Percentiles rank a stretch among this genome's conserved stretches.
Evolutionary conservation across 2,113 vertebrate species (phyloP).

Genomic region (Beaufortia kweichowensis): DNA sequence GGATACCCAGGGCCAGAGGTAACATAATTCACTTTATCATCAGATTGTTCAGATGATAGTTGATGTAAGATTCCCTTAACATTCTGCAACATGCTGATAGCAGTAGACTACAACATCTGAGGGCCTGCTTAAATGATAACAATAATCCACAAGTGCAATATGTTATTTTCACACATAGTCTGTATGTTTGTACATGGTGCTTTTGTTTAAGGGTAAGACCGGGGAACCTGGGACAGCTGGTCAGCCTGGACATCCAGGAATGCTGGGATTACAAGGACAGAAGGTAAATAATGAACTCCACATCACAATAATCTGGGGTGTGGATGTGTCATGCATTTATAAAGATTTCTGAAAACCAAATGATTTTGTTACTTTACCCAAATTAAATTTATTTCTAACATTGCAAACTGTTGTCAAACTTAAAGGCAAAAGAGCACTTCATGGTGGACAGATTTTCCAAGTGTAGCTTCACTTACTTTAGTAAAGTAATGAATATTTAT

Average conservation of each 20-base stretch:
- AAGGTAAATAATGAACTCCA: slow-evolving; percentile 67
- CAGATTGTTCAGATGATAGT: no score
- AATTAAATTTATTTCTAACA: slow-evolving; percentile 30
- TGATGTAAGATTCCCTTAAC: no score
- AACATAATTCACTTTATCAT: slow-evolving; percentile 58
- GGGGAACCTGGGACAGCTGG: slow-evolving; percentile 80
- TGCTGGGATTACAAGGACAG: slow-evolving; percentile 82
- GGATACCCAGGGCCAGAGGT: slow-evolving; percentile 82
- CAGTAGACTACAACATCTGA: no score
- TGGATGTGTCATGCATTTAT: not conserved
- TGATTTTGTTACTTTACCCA: slow-evolving; percentile 6
- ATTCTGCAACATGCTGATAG: not conserved
- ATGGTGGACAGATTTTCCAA: slow-evolving; percentile 39
- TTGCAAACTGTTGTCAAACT: slow-evolving; percentile 32
- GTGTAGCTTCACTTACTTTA: slow-evolving; percentile 42
- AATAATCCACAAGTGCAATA: no score
- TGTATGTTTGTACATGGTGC: not conserved
- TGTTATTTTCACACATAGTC: no score
- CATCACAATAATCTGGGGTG: not conserved
- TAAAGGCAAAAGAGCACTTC: slow-evolving; percentile 33
- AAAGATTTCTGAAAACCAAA: slow-evolving; percentile 3
- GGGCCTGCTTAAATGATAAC: no score
- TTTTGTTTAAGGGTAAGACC: slow-evolving; percentile 77
- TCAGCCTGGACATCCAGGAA: slow-evolving; percentile 85
- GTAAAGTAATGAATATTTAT: slow-evolving; percentile 42